Base-by-base conservation (phyloP, 1,140 invertebrate species). In the Palaemon carinicauda region DNA sequence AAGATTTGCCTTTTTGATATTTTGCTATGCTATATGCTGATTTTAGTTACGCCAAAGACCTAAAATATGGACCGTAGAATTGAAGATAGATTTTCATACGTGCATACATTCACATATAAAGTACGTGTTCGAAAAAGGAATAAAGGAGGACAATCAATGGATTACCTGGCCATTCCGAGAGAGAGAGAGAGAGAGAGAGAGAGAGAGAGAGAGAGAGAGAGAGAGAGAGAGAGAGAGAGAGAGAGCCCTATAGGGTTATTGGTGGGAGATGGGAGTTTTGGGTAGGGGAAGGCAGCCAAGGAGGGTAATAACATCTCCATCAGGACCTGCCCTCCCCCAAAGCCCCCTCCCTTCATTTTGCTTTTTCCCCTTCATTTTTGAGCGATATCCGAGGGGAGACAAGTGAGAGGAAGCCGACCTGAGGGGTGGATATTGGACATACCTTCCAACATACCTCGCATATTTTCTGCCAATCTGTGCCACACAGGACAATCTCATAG, bases 401-500 rank as follows among this genome's bases (percentile, higher is more conserved):
- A 73, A 52, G 81, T 31, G 60, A 82, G n/a, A 52, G 65, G 27
- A 21, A 71, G 10, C 74, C 33, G 71, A 73, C 21, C 19, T 33
- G 29, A 41, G 14, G 73, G 54, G 51, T 78, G 80, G 65, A 83
- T 78, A 83, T 80, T 69, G 73, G 83, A 86, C 77, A 86, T 56
- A 54, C 24, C 82, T 77, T 84, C 31, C 82, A 54, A 78, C 52
- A 84, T 84, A 54, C 82, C 82, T 27, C 82, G 77, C 82, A 86
- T 79, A 54, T 78, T 75, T n/a, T 14, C 54, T 60, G 29, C 60
- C 75, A 80, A 53, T 74, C 80, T 33, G 78, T 82, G 71, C 79
- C 29, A 60, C 31, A 54, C 52, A 17, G 21, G 56, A 81, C 53
- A 69, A 81, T 14, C 14, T 21, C 33, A 29, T 31, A n/a, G 69